These are phyloP conservation scores for Peromyscus eremicus DNA, from an alignment of 2,797 vertebrate species.

Conservation along the genomic window DNA sequence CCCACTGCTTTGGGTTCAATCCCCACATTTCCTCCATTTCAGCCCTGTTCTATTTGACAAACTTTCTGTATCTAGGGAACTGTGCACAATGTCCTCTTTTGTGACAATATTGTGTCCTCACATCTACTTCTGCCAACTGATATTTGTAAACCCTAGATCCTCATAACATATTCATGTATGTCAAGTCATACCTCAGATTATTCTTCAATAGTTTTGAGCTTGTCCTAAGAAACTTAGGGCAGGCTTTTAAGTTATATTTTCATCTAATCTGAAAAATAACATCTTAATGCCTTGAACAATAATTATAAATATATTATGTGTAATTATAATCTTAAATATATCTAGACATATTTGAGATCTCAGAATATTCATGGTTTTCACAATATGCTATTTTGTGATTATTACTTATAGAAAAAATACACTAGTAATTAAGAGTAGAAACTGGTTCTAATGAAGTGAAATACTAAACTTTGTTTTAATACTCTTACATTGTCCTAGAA, in stretches of 20 bases:
- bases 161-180: background rate
- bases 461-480: background rate
- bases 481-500: background rate
- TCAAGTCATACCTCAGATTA: background rate
- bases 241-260: background rate
- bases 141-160: background rate
- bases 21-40: background rate
- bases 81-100: background rate
- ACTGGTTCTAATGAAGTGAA: background rate
- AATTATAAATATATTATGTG: background rate
- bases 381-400: background rate
- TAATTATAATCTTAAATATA: background rate
- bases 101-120: background rate
- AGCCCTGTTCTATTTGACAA: rapidly evolving
- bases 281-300: background rate
- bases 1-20: rapidly evolving
- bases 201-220: background rate
- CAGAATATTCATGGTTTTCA: background rate
- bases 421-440: conserved; percentile 11
- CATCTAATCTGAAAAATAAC: background rate
- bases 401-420: background rate
- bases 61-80: background rate
- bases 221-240: background rate
- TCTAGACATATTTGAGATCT: background rate
- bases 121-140: background rate